Base-by-base conservation (phyloP, 1,140 invertebrate genomes). In the Triops longicaudatus region DNA sequence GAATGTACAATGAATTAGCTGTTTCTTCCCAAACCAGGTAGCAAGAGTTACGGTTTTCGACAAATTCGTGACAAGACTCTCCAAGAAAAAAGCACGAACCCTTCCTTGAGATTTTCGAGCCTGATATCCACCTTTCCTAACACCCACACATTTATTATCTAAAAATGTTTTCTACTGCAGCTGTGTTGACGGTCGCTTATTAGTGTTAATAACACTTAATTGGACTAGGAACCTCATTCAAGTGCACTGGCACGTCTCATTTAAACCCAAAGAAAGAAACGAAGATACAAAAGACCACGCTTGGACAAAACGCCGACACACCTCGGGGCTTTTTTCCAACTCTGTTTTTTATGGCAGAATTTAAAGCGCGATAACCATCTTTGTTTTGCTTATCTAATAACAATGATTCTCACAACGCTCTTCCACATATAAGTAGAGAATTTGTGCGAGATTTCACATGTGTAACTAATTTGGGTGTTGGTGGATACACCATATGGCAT, bases 121-220 rank as follows among this genome's bases (percentile, higher is more conserved):
- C 31, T 37, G 31, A 37, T 37, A 37, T 37, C 31, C 31, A 37
- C 31, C 31, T 37, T 37, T 63, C 9, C 22, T n/a, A 63, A 63
- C 50, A 63, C 50, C 50, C 50, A 63, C 50, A 63, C 50, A 63
- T 63, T 63, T 63, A 14, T 22, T 22, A 63, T 63, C 9, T 63
- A 63, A 63, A 63, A 63, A 63, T 14, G 1, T 63, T 63, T 63
- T 22, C 22, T 63, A 63, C 50, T 63, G 22, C 31, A 37, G 31
- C 31, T 37, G 50, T 63, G 50, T 63, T 63, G 50, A 63, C 50
- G 50, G 50, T 14, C 22, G 50, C 14, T 63, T 63, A 63, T 63
- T 63, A 63, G 22, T n/a, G 50, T 63, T 63, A 63, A 63, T 63
- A 63, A 63, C 50, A 63, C 50, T 63, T 63, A 63, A 63, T 63